A percentile compares a stretch with the other conserved stretches of the same genome.
Evolutionary conservation across 2,888 invertebrate species (phyloP).

Genomic region (Arrhopalites spinosus): DNA sequence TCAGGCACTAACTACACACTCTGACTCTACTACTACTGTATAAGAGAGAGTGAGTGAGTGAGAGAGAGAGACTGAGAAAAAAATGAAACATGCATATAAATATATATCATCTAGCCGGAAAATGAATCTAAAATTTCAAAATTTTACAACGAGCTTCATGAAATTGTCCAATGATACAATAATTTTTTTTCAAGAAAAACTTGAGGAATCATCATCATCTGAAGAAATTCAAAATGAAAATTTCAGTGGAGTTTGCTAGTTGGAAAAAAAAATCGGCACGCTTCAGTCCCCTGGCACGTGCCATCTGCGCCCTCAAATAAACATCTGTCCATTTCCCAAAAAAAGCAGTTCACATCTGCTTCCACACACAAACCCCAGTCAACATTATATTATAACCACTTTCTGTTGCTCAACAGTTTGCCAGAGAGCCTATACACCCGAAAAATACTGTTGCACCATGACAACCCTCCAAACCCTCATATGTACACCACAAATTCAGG

Average conservation of each 20-base stretch:
- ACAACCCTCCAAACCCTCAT: constrained; percentile 10
- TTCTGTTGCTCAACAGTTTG: constrained; percentile 40
- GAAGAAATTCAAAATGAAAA: constrained; percentile 12
- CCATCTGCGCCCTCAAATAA: constrained; percentile 39
- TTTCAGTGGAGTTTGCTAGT: constrained; percentile 9
- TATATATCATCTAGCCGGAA: constrained; percentile 20
- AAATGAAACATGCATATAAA: background rate
- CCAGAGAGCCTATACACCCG: constrained; percentile 23
- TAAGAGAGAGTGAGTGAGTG: background rate
- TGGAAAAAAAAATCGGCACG: constrained; percentile 37
- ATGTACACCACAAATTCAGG: constrained; percentile 3
- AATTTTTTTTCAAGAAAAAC: constrained; percentile 1
- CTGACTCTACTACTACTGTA: background rate
- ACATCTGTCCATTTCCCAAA: constrained; percentile 40
- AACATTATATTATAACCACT: constrained; percentile 35
- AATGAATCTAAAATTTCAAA: constrained; percentile 34
- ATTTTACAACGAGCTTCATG: constrained; percentile 3
- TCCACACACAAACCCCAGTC: constrained; percentile 22
- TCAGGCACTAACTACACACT: background rate
- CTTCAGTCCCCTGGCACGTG: constrained; percentile 39
- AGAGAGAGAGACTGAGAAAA: background rate
- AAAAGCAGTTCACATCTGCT: constrained; percentile 40
- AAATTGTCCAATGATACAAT: background rate
- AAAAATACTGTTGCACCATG: constrained; percentile 35
- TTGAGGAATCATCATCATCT: constrained; percentile 5